These are phyloP conservation scores for Hylaeus anthracinus DNA, from an alignment of 1,140 invertebrate species.

Conservation along the genomic window DNA sequence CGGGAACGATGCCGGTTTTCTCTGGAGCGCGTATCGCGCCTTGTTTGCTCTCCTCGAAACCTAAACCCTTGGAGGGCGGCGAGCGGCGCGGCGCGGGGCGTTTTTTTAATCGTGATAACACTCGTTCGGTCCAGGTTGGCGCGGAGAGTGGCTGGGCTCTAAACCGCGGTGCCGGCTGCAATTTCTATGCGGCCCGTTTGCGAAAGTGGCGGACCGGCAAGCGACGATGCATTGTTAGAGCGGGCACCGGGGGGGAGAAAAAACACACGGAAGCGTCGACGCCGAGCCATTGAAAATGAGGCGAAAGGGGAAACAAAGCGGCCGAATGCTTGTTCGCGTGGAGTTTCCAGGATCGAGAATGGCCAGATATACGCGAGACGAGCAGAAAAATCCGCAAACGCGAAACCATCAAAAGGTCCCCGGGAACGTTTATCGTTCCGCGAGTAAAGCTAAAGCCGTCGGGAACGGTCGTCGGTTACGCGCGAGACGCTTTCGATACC, in stretches of 20 bases:
- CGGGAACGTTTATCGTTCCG: background rate
- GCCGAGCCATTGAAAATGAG: constrained; percentile 14
- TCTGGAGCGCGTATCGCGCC: constrained; percentile 1
- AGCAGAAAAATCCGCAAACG: too few species aligned
- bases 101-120: constrained; percentile 21
- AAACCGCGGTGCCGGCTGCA: too few species aligned
- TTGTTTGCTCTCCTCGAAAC: constrained; percentile 37
- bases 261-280: constrained; percentile 9
- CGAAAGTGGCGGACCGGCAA: constrained; percentile 11
- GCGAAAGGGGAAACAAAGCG: constrained; percentile 33
- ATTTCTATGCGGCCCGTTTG: background rate
- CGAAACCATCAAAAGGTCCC: background rate
- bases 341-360: constrained; percentile 23
- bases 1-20: constrained; percentile 4
- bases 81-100: background rate
- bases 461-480: constrained; percentile 11
- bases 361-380: too few species aligned
- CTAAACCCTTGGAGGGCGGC: constrained; percentile 29
- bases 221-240: constrained; percentile 24
- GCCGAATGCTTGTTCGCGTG: constrained; percentile 8
- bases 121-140: background rate
- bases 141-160: background rate
- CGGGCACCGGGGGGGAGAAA: background rate
- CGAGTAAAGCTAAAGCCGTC: constrained; percentile 3
- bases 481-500: background rate